Percentiles rank a stretch among this genome's conserved stretches.
These are phyloP conservation scores for Caenorhabditis becei DNA, from an alignment of 2,888 invertebrate species.

Conservation along the genomic window DNA sequence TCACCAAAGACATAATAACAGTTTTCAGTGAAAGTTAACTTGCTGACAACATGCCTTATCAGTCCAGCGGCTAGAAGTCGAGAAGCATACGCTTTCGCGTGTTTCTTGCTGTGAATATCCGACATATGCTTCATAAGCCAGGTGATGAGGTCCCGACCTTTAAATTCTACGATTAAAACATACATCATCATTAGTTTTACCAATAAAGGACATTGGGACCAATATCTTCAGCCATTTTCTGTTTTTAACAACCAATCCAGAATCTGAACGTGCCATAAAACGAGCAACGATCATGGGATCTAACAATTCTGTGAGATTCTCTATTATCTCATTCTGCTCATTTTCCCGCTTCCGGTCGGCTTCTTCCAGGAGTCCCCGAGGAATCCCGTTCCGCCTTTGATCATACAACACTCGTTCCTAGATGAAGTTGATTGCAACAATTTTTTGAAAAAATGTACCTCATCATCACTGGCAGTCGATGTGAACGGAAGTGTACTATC, in stretches of 20 bases:
- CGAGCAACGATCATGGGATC: conserved; percentile 86
- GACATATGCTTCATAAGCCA: conserved; percentile 78
- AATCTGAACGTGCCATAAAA: conserved; percentile 96
- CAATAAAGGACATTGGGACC: conserved; percentile 98
- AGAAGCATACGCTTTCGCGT: conserved; percentile 67
- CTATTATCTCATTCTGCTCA: conserved; percentile 59
- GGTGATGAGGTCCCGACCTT: conserved; percentile 76
- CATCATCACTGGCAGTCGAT: conserved; percentile 65
- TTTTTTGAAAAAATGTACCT: conserved; percentile 13
- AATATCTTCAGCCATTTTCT: conserved; percentile 99
- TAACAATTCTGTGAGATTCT: conserved; percentile 59
- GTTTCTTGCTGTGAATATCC: conserved; percentile 74
- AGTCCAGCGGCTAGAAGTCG: conserved; percentile 73
- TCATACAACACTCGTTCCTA: conserved; percentile 69
- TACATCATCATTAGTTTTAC: conserved; percentile 82
- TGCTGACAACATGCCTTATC: conserved; percentile 79
- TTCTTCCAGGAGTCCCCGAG: conserved; percentile 60
- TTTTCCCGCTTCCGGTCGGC: conserved; percentile 65
- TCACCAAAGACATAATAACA: conserved; percentile 77
- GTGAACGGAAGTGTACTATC: conserved; percentile 67
- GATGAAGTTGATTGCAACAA: not conserved
- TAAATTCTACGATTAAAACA: conserved; percentile 11
- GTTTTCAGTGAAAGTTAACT: conserved; percentile 79
- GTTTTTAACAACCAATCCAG: conserved; percentile 96
- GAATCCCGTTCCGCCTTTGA: conserved; percentile 70